phyloP scores from a whole-genome alignment of 2,113 vertebrate species.

The Oreocharis arfaki region DNA sequence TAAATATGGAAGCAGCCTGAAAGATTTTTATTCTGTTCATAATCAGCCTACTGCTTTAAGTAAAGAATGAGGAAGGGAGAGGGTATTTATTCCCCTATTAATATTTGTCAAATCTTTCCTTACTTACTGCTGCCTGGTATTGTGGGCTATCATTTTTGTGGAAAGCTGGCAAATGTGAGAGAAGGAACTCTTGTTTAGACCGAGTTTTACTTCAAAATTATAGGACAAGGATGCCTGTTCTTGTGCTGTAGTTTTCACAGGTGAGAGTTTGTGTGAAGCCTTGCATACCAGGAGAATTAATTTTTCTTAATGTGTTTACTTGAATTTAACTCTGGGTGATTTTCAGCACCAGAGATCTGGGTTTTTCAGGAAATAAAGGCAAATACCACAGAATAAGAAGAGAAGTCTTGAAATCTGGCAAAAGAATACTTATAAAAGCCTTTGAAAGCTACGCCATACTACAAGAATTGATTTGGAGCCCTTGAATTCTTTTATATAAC shows the following conservation, averaged over 20 bases:
- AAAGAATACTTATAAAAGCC: background rate
- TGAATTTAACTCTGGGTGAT: background rate
- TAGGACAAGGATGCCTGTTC: background rate
- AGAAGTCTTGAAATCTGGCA: background rate
- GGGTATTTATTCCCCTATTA: background rate
- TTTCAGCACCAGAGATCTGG: background rate
- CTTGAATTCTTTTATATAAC: background rate
- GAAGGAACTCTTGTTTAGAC: background rate
- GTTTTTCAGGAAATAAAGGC: background rate
- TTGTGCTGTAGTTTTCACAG: background rate
- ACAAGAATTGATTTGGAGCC: background rate
- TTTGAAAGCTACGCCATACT: background rate
- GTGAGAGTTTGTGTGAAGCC: background rate
- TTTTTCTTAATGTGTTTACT: background rate
- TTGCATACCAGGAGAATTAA: background rate
- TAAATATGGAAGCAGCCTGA: background rate
- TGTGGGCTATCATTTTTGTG: background rate
- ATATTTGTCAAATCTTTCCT: background rate
- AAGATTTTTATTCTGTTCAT: background rate
- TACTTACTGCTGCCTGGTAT: background rate
- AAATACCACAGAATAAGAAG: background rate
- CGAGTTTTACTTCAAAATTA: background rate
- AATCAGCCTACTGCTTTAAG: background rate
- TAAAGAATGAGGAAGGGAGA: background rate
- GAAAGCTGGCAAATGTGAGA: background rate